These are phyloP conservation scores for human DNA, from an alignment of 2,113 vertebrate species.

Conservation along the genomic window GRCh38 chr3:178378501-178379000, in stretches of 20 bases:
- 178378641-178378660: neutral
- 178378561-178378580: neutral
- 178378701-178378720: neutral
- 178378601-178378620: neutral
- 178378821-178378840: neutral
- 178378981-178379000: conserved; percentile 60
- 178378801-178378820: neutral
- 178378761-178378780: conserved; percentile 10
- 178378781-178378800: fast-evolving
- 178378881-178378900: conserved; percentile 55
- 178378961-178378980: conserved; percentile 43
- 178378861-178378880: neutral
- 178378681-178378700: neutral
- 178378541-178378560: neutral
- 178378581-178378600: neutral
- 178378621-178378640: neutral
- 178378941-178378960: conserved; percentile 44
- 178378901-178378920: conserved; percentile 9
- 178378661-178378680: neutral
- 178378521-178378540: neutral
- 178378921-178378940: conserved; percentile 47
- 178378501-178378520: neutral
- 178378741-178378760: fast-evolving
- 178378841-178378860: conserved; percentile 4
- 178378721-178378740: neutral